These are phyloP conservation scores for Cryptophagus acutangulus DNA, from an alignment of 2,888 invertebrate genomes.

Conservation along the genomic window DNA sequence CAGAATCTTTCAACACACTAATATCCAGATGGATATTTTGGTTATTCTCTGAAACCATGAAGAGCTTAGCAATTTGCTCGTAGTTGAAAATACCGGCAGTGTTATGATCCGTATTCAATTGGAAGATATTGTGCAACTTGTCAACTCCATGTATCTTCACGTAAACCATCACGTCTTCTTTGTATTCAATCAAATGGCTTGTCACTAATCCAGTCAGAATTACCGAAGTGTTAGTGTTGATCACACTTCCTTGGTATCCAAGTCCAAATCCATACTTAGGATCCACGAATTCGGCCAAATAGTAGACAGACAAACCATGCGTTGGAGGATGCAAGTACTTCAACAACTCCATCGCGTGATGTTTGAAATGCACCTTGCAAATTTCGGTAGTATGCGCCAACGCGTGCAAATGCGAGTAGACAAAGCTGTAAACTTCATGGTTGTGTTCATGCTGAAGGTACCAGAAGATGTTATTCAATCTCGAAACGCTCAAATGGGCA, in stretches of 20 bases:
- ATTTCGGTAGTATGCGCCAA: constrained; percentile 46
- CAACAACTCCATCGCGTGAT: constrained; percentile 40
- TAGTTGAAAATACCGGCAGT: not conserved
- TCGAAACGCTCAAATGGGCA: constrained; percentile 36
- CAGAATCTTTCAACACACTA: constrained; percentile 20
- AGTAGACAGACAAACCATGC: constrained; percentile 36
- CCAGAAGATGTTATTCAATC: constrained; percentile 47
- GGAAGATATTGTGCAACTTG: not conserved
- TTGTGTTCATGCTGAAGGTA: constrained; percentile 47
- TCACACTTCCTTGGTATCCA: constrained; percentile 31
- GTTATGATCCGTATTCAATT: not conserved
- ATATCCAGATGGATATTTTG: constrained; percentile 25
- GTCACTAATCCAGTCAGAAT: constrained; percentile 10
- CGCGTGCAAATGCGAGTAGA: constrained; percentile 47
- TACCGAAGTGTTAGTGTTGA: constrained; percentile 20
- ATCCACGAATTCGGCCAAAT: constrained; percentile 46
- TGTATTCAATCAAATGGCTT: not conserved
- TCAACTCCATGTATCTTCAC: constrained; percentile 10
- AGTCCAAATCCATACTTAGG: constrained; percentile 46
- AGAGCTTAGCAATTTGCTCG: not conserved
- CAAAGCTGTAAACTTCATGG: constrained; percentile 49
- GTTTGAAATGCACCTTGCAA: constrained; percentile 39
- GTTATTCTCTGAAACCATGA: not conserved
- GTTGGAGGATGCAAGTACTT: constrained; percentile 37
- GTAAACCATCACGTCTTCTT: not conserved